phyloP scores from a whole-genome alignment of 2,797 vertebrate genomes.

The Gephyroberyx darwinii region DNA sequence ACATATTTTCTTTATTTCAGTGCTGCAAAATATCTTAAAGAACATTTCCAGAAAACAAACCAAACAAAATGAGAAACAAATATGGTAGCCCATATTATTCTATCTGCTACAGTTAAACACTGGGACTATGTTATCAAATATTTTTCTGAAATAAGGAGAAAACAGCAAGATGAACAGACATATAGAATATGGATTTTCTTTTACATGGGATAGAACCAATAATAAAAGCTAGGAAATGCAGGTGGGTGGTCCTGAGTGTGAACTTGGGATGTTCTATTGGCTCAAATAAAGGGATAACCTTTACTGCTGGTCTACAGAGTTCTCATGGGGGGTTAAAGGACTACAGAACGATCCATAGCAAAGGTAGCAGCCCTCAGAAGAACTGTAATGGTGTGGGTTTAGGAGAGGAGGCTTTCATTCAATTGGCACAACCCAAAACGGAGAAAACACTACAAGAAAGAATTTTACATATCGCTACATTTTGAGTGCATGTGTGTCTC shows the following conservation, averaged over 20 bases:
- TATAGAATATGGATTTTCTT: background rate
- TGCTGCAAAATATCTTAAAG: constrained; percentile 37
- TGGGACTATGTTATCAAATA: background rate
- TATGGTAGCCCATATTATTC: constrained; percentile 28
- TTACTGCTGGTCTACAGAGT: constrained; percentile 13
- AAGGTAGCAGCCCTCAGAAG: constrained; percentile 65
- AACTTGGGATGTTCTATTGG: constrained; percentile 23
- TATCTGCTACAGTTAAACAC: constrained; percentile 50
- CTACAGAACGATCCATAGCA: constrained; percentile 24
- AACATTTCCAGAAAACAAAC: constrained; percentile 52
- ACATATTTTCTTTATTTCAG: constrained; percentile 55
- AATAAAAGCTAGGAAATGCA: constrained; percentile 46
- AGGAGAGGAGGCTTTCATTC: constrained; percentile 56
- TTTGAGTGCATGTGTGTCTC: constrained; percentile 36
- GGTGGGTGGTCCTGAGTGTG: constrained; percentile 57
- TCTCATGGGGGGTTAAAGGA: constrained; percentile 10
- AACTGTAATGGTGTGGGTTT: constrained; percentile 61
- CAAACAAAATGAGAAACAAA: constrained; percentile 53
- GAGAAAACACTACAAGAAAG: constrained; percentile 7
- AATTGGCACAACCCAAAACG: constrained; percentile 56
- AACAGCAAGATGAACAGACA: constrained; percentile 22
- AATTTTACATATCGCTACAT: constrained; percentile 22
- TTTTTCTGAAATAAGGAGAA: constrained; percentile 6
- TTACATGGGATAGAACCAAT: constrained; percentile 21
- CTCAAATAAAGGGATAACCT: constrained; percentile 33